phyloP scores from a whole-genome alignment of 2,797 vertebrate species.

The Tauraco hartlaubi region DNA sequence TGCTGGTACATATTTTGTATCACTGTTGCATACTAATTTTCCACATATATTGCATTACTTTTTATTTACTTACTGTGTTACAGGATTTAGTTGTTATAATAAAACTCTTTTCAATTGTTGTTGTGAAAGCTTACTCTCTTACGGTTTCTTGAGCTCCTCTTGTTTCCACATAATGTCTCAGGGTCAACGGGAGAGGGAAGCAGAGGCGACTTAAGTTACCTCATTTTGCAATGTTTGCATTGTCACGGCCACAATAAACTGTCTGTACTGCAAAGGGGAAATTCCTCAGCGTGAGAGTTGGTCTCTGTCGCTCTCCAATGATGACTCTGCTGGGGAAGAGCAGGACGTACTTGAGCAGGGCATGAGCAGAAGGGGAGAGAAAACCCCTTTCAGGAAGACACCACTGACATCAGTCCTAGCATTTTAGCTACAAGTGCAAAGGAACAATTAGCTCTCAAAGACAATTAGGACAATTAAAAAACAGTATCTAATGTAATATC shows the following conservation, averaged over 20 bases:
- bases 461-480: background rate
- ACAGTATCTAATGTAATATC: background rate
- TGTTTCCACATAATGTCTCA: background rate
- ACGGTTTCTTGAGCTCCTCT: background rate
- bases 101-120: background rate
- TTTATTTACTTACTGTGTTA: background rate
- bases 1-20: background rate
- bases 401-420: background rate
- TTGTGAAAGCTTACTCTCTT: background rate
- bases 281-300: background rate
- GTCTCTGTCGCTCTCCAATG: background rate
- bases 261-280: background rate
- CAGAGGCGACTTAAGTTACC: background rate
- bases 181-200: slow-evolving; percentile 4
- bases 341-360: background rate
- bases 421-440: background rate
- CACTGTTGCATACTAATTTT: background rate
- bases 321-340: background rate
- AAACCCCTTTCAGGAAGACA: background rate
- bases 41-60: background rate
- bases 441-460: background rate
- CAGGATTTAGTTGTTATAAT: background rate
- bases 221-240: slow-evolving; percentile 3
- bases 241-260: background rate
- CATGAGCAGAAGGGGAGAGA: background rate